These are phyloP conservation scores for Heteropelma amictum DNA, from an alignment of 2,888 invertebrate genomes.

Conservation along the genomic window DNA sequence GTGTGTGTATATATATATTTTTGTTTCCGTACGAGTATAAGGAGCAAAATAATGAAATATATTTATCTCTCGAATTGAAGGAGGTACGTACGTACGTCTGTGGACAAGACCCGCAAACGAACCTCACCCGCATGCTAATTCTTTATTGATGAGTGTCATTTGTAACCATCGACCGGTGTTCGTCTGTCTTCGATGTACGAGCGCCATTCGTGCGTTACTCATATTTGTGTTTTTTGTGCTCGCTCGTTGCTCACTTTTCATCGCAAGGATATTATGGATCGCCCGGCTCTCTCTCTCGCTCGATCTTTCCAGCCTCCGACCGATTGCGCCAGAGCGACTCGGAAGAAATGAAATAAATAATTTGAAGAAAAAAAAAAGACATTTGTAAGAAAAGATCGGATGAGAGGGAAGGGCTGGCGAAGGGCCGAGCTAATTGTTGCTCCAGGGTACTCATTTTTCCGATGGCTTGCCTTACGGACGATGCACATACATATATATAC, in stretches of 20 bases:
- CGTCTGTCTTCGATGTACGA: conserved; percentile 44
- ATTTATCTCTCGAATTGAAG: conserved; percentile 31
- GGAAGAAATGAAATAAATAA: conserved; percentile 29
- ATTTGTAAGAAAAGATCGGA: conserved; percentile 7
- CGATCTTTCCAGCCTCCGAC: conserved; percentile 58
- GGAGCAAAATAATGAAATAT: conserved; percentile 30
- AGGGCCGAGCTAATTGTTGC: conserved; percentile 67
- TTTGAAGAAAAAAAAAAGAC: conserved; percentile 8
- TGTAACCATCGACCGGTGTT: conserved; percentile 66
- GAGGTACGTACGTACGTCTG: background rate
- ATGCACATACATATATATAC: conserved; percentile 8
- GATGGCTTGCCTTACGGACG: conserved; percentile 40
- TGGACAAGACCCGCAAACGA: conserved; percentile 47
- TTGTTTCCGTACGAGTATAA: background rate
- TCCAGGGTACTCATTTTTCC: conserved; percentile 71
- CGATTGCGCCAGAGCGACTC: conserved; percentile 56
- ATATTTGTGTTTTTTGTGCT: conserved; percentile 20
- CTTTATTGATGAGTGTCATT: conserved; percentile 72
- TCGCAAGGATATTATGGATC: conserved; percentile 27
- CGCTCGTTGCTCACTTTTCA: conserved; percentile 41
- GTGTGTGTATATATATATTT: background rate
- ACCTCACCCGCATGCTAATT: conserved; percentile 67
- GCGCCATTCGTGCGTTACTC: conserved; percentile 17
- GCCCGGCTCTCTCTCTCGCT: conserved; percentile 51
- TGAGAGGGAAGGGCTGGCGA: conserved; percentile 50